Conservation (phyloP, 2,797 vertebrate genomes). For the Echiichthys vipera region DNA sequence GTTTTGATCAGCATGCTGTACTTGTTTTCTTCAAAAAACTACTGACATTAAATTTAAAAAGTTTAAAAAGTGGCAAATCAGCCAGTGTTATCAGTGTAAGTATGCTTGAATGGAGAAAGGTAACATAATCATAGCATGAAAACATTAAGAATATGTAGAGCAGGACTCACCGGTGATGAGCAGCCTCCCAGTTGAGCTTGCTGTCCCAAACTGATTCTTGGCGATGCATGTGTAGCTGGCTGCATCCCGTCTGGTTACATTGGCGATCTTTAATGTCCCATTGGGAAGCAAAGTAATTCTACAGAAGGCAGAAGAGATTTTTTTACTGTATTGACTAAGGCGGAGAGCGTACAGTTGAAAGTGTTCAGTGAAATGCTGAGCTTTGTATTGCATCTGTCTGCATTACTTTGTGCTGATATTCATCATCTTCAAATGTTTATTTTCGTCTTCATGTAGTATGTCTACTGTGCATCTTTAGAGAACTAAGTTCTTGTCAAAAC, state of each 20-base stretch:
- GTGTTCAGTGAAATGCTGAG: not conserved
- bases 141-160: too few species aligned
- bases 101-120: not conserved
- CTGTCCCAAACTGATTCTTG: slow-evolving; percentile 93
- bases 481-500: not conserved
- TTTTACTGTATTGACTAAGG: slow-evolving; percentile 16
- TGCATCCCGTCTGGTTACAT: slow-evolving; percentile 90
- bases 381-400: not conserved
- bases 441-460: not conserved
- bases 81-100: not conserved
- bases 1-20: too few species aligned
- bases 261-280: slow-evolving; percentile 90
- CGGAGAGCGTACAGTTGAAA: not conserved
- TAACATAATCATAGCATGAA: not conserved
- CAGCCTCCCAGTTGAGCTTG: slow-evolving; percentile 88
- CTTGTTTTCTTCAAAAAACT: not conserved
- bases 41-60: not conserved
- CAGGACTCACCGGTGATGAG: slow-evolving; percentile 88
- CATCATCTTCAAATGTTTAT: not conserved
- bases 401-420: not conserved
- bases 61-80: not conserved
- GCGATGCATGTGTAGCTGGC: slow-evolving; percentile 92
- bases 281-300: slow-evolving; percentile 87
- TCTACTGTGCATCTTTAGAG: not conserved
- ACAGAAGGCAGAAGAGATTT: slow-evolving; percentile 35